Evolutionary conservation across 2,888 invertebrate species (phyloP).

Genomic region (Ferdinandea cuprea): DNA sequence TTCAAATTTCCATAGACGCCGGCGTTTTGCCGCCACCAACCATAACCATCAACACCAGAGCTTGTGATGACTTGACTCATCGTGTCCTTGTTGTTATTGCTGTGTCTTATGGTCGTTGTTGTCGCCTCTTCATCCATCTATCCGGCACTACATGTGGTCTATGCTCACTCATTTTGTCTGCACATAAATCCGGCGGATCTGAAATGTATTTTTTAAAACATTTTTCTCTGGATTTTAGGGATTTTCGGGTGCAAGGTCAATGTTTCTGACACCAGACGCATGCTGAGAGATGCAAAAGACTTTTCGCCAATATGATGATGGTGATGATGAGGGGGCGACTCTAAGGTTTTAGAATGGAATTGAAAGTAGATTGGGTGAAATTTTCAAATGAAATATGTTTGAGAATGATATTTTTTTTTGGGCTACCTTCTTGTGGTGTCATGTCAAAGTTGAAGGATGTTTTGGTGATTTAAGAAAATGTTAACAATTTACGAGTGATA

Average conservation of each 20-base stretch:
- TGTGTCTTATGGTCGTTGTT: constrained; percentile 34
- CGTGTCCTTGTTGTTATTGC: constrained; percentile 12
- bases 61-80: constrained; percentile 28
- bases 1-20: constrained; percentile 59
- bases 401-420: too few species aligned
- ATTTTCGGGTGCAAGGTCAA: constrained; percentile 61
- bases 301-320: constrained; percentile 16
- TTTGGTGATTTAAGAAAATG: too few species aligned
- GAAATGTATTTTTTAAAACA: constrained; percentile 15
- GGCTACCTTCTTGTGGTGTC: neutral
- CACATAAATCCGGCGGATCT: neutral
- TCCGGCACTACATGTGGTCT: constrained; percentile 54
- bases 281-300: constrained; percentile 60
- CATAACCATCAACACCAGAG: constrained; percentile 3
- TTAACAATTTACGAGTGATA: too few species aligned
- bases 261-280: constrained; percentile 72
- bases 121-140: neutral
- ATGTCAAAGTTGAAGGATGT: constrained; percentile 6
- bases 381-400: neutral
- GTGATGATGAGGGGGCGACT: constrained; percentile 21
- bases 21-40: constrained; percentile 38
- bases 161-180: constrained; percentile 27
- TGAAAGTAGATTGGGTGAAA: neutral
- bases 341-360: constrained; percentile 16
- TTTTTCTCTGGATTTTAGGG: constrained; percentile 18